These are phyloP conservation scores for Gephyroberyx darwinii DNA, from an alignment of 2,797 vertebrate species.

Conservation along the genomic window DNA sequence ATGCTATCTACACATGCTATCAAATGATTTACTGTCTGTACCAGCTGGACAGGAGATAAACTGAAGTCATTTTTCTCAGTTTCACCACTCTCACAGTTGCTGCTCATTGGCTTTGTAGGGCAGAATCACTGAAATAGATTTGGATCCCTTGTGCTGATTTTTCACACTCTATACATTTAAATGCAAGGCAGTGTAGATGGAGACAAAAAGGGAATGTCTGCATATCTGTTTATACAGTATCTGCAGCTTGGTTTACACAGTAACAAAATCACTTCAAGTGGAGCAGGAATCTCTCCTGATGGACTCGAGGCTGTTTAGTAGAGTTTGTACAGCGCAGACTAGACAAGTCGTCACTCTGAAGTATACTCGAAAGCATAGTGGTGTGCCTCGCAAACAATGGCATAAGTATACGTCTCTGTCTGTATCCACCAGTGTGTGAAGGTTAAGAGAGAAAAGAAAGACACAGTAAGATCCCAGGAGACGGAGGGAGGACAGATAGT, in stretches of 20 bases:
- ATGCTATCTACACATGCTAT: too few species aligned
- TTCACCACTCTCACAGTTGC: too few species aligned
- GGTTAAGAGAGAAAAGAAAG: constrained; percentile 63
- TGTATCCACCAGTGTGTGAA: constrained; percentile 66
- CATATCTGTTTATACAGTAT: constrained; percentile 9
- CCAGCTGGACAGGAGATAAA: too few species aligned
- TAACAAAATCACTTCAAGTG: constrained; percentile 15
- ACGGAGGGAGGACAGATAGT: constrained; percentile 67
- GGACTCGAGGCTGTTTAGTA: constrained; percentile 30
- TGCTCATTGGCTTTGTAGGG: constrained; percentile 1
- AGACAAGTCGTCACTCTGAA: constrained; percentile 66
- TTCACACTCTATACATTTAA: constrained; percentile 28
- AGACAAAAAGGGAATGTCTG: not conserved
- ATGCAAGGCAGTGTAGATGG: constrained; percentile 7
- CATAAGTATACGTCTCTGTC: constrained; percentile 13
- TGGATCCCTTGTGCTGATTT: constrained; percentile 28
- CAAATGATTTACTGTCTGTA: too few species aligned
- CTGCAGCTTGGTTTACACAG: constrained; percentile 41
- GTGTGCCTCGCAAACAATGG: constrained; percentile 59
- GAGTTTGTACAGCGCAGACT: constrained; percentile 39
- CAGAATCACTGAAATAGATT: constrained; percentile 35
- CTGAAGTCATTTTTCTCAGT: too few species aligned
- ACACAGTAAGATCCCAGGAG: constrained; percentile 64
- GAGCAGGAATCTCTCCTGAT: constrained; percentile 26
- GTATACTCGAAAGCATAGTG: constrained; percentile 54